Evolutionary conservation across 2,797 vertebrate genomes (phyloP).

Genomic region (Borostomias antarcticus): DNA sequence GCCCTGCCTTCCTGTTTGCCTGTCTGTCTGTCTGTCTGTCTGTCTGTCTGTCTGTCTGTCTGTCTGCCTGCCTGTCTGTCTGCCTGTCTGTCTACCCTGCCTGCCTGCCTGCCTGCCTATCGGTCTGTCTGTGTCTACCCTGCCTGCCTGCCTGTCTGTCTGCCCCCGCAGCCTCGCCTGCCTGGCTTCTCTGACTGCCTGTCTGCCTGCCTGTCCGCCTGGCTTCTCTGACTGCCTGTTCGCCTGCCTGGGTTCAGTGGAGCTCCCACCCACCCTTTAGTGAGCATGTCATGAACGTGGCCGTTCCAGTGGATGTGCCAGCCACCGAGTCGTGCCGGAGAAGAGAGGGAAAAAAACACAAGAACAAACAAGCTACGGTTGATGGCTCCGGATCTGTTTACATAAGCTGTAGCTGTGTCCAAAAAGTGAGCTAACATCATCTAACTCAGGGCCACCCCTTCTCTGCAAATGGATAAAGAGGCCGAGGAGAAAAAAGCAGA

Average conservation of each 20-base stretch:
- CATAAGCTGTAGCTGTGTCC: conserved; percentile 41
- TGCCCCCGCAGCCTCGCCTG: too few relatives aligned
- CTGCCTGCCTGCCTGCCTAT: too few relatives aligned
- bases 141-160: too few relatives aligned
- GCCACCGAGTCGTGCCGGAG: conserved; percentile 52
- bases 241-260: conserved; percentile 53
- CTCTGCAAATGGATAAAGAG: conserved; percentile 14
- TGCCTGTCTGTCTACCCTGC: neutral
- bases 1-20: neutral
- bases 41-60: too few relatives aligned
- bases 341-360: neutral
- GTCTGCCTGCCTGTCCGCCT: neutral
- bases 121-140: too few relatives aligned
- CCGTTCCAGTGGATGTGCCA: conserved; percentile 45
- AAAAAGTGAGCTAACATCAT: conserved; percentile 38
- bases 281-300: conserved; percentile 65
- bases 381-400: conserved; percentile 55
- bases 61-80: conserved; percentile 36
- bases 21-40: neutral
- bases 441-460: conserved; percentile 22
- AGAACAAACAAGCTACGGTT: conserved; percentile 38
- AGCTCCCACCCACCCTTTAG: conserved; percentile 57
- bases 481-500: neutral
- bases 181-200: neutral
- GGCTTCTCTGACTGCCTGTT: too few relatives aligned